phyloP scores from a whole-genome alignment of 2,113 vertebrate genomes.

The Oostethus manadensis region DNA sequence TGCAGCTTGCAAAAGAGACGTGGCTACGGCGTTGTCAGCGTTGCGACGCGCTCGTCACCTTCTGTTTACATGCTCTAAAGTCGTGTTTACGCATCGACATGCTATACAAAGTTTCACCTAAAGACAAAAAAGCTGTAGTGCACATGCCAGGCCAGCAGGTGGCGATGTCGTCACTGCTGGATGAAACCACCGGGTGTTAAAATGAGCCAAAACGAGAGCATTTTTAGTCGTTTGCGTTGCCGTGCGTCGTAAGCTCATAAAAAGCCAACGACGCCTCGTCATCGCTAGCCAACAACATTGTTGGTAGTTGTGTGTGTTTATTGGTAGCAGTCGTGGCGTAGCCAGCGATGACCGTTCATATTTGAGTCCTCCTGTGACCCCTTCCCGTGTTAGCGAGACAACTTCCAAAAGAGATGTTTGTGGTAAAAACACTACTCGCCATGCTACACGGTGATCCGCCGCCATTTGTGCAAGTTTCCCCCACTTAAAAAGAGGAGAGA shows the following conservation, averaged over 20 bases:
- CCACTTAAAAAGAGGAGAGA: too few relatives aligned
- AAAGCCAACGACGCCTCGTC: too few relatives aligned
- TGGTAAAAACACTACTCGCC: too few relatives aligned
- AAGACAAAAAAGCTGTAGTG: background rate
- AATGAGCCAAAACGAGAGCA: background rate
- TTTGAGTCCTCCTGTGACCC: constrained; percentile 51
- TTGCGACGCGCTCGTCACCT: background rate
- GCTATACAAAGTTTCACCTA: background rate
- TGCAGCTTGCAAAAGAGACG: constrained; percentile 51
- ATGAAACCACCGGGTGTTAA: background rate
- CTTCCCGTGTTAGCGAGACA: constrained; percentile 46
- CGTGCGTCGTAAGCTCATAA: constrained; percentile 49
- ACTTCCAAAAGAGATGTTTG: background rate
- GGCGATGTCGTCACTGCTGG: too few relatives aligned
- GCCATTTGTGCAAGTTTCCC: too few relatives aligned
- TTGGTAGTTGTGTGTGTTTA: too few relatives aligned
- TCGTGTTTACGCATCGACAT: too few relatives aligned
- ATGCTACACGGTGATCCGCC: too few relatives aligned
- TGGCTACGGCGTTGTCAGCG: constrained; percentile 1
- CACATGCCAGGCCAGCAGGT: constrained; percentile 1
- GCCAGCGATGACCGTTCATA: constrained; percentile 44
- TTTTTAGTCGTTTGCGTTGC: background rate
- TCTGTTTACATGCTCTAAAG: constrained; percentile 14
- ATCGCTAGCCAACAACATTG: too few relatives aligned
- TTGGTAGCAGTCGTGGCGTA: constrained; percentile 7